Base-by-base conservation (phyloP, 2,113 vertebrate species). In the Ophthalmolycus amberensis region DNA sequence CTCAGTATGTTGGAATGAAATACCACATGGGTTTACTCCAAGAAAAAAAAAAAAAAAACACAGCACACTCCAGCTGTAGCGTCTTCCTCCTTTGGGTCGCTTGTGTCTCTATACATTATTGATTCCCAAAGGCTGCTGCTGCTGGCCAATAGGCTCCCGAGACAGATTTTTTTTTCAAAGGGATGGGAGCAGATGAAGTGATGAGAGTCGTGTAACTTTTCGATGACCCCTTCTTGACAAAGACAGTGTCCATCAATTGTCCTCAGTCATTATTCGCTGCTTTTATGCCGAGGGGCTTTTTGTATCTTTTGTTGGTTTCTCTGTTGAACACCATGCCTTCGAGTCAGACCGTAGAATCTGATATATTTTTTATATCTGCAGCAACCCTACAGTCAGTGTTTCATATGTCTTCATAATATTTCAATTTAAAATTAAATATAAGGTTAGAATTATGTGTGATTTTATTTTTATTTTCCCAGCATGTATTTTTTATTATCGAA, bases 191-290 rank as follows among this genome's bases (percentile, higher is more conserved):
- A 92, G 91, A 92, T 94, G 92, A 94, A 94, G 93, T 90, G 95
- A 96, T 96, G 95, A 96, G 96, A 97, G 96, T 96, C 94, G 94
- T 95, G 96, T 99, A 98, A 99, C 98, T 99, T 99, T 97, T 97
- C 95, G 95, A 95, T 99, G 98, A 99, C 97, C 98, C 96, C 92
- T 95, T 90, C 80, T 83, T 96, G 94, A 99, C 98, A 99, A 99
- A 99, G 98, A 95, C 95, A 86, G 81, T 95, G 86, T 92, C 89
- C 94, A 94, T 95, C 95, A 96, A 95, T 95, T 95, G 95, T 95
- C 93, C 85, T 59, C 87, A 54, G 89, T 92, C 95, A 92, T 95
- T 95, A 92, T 94, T 87, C 85, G 58, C 83, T 86, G 91, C 93
- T 93, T 96, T 95, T 95, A 94, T 94, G 93, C 91, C 93, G 82